phyloP scores from a whole-genome alignment of 2,113 vertebrate genomes.

The Amia ocellicauda region DNA sequence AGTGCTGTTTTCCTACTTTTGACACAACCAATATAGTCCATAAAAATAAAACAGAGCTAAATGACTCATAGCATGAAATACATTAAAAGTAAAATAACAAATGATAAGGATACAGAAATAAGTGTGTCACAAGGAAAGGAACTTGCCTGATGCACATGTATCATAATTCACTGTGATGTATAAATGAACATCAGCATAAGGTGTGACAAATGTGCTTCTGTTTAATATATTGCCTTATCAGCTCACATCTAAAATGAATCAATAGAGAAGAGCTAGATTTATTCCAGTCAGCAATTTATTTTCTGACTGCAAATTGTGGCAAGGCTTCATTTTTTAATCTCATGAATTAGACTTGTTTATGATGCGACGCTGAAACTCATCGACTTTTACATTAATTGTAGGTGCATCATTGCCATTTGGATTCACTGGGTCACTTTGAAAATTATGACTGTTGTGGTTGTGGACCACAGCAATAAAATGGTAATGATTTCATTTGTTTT shows the following conservation, averaged over 20 bases:
- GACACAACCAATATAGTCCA: no score
- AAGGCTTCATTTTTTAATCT: constrained; percentile 39
- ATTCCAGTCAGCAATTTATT: constrained; percentile 49
- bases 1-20: no score
- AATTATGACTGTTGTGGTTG: constrained; percentile 29
- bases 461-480: constrained; percentile 10
- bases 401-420: constrained; percentile 30
- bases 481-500: background rate
- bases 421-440: constrained; percentile 9
- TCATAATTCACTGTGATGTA: constrained; percentile 17
- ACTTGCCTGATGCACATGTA: constrained; percentile 9
- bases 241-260: constrained; percentile 41
- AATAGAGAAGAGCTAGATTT: constrained; percentile 46
- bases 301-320: constrained; percentile 45
- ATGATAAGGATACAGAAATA: constrained; percentile 2
- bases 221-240: constrained; percentile 41
- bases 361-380: constrained; percentile 36
- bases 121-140: background rate
- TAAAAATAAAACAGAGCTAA: no score
- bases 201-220: constrained; percentile 10
- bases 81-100: background rate
- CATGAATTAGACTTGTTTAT: constrained; percentile 51
- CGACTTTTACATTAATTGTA: constrained; percentile 35
- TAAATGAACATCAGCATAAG: constrained; percentile 18
- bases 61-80: no score